phyloP scores from a whole-genome alignment of 92 coral and sea anemone species.

The Epizoanthus stellaris region DNA sequence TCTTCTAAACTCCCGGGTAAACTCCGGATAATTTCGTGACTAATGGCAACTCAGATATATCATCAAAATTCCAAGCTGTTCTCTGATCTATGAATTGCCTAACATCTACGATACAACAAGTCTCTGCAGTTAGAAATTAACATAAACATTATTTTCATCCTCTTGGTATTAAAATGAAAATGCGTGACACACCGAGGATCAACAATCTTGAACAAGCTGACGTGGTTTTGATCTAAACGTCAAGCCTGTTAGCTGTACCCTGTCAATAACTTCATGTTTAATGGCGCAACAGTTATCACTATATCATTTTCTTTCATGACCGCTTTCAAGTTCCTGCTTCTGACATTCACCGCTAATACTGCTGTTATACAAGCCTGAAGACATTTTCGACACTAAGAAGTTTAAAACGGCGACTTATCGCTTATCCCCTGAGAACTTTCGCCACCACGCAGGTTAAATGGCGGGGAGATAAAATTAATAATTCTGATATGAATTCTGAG shows the following conservation, averaged over 20 bases:
- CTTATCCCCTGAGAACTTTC: conserved; percentile 13
- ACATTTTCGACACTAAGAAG: conserved; percentile 40
- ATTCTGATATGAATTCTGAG: conserved; percentile 3
- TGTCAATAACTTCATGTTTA: conserved; percentile 48
- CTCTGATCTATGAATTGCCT: not conserved
- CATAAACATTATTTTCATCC: not conserved
- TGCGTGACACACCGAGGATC: conserved; percentile 20
- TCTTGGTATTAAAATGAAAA: not conserved
- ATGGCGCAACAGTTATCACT: conserved; percentile 71
- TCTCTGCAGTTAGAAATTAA: not conserved
- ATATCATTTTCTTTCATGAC: conserved; percentile 58
- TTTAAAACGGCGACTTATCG: conserved; percentile 33
- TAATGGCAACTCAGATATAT: conserved; percentile 14
- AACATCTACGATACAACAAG: not conserved
- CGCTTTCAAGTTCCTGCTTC: conserved; percentile 57
- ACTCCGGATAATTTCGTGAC: not conserved
- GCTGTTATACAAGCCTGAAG: conserved; percentile 41
- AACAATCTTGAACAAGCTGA: conserved; percentile 13
- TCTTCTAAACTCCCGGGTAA: not conserved
- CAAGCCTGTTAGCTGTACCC: not conserved
- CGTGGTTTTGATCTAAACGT: conserved; percentile 10
- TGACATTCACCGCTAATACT: conserved; percentile 50
- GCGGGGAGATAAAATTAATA: not conserved
- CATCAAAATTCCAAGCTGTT: not conserved
- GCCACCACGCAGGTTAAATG: not conserved